Percentiles rank a stretch among this genome's conserved stretches.
Conservation (phyloP, 2,888 invertebrate genomes). For the Pseudococcus longispinus region DNA sequence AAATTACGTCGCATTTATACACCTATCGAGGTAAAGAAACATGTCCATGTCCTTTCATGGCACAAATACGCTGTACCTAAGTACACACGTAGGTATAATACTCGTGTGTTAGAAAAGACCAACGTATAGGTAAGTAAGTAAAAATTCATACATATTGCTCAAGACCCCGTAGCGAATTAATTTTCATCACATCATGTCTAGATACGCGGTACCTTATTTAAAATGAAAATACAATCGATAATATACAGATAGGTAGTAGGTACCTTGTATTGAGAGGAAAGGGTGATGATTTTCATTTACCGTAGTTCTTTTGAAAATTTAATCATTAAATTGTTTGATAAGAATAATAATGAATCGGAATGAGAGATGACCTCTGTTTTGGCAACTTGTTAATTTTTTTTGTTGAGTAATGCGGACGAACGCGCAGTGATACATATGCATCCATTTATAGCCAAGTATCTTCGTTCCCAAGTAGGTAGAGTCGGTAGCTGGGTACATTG, state of each 20-base stretch:
- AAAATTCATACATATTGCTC: constrained; percentile 19
- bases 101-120: neutral
- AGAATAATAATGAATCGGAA: constrained; percentile 33
- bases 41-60: neutral
- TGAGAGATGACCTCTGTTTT: constrained; percentile 13
- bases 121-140: neutral
- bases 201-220: neutral
- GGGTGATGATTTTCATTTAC: neutral
- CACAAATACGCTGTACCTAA: neutral
- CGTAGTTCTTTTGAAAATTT: constrained; percentile 32
- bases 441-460: too few relatives aligned
- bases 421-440: neutral
- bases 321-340: constrained; percentile 18
- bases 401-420: constrained; percentile 16
- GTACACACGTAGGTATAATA: neutral
- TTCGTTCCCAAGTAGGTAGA: too few relatives aligned
- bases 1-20: neutral
- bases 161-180: constrained; percentile 33
- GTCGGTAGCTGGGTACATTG: too few relatives aligned
- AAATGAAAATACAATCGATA: constrained; percentile 25
- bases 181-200: constrained; percentile 31
- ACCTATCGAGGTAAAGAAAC: neutral
- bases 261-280: neutral
- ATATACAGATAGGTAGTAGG: neutral
- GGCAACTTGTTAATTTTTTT: neutral